Conservation (phyloP, 1,140 invertebrate species). For the Drosophila trapezifrons region DNA sequence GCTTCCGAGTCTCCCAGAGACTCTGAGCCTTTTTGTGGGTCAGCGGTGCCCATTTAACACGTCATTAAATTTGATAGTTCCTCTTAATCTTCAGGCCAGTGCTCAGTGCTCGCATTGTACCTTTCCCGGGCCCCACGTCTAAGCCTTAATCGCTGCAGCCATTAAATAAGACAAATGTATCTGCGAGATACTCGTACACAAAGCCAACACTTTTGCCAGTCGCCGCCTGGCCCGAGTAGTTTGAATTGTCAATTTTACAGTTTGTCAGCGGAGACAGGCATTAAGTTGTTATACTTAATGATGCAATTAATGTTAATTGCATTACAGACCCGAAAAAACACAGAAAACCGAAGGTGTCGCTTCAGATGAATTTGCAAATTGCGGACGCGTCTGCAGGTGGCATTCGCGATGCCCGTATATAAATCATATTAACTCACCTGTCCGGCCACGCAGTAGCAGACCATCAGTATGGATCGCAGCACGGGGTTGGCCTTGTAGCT, state of each 20-base stretch:
- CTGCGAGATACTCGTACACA: constrained; percentile 52
- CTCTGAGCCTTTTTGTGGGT: constrained; percentile 21
- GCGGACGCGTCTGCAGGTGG: constrained; percentile 37
- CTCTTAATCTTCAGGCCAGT: constrained; percentile 25
- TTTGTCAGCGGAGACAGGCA: constrained; percentile 56
- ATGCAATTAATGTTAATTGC: constrained; percentile 79
- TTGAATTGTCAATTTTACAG: constrained; percentile 55
- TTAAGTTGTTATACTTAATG: constrained; percentile 79
- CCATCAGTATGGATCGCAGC: constrained; percentile 88
- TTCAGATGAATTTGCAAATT: constrained; percentile 45
- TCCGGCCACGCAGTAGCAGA: constrained; percentile 89
- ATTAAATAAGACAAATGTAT: constrained; percentile 77
- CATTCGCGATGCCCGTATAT: neutral
- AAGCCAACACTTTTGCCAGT: constrained; percentile 30
- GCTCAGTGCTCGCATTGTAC: constrained; percentile 8
- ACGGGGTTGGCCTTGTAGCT: constrained; percentile 92
- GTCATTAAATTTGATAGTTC: constrained; percentile 44
- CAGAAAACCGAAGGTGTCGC: constrained; percentile 26
- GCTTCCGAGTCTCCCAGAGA: constrained; percentile 8
- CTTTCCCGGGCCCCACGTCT: neutral
- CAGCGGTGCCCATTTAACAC: constrained; percentile 36
- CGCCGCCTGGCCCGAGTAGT: constrained; percentile 20
- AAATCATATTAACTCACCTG: constrained; percentile 84
- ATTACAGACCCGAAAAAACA: constrained; percentile 44
- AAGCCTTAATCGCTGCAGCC: constrained; percentile 57